Conservation (phyloP, 2,113 vertebrate species). For the Corythornis vintsioides region DNA sequence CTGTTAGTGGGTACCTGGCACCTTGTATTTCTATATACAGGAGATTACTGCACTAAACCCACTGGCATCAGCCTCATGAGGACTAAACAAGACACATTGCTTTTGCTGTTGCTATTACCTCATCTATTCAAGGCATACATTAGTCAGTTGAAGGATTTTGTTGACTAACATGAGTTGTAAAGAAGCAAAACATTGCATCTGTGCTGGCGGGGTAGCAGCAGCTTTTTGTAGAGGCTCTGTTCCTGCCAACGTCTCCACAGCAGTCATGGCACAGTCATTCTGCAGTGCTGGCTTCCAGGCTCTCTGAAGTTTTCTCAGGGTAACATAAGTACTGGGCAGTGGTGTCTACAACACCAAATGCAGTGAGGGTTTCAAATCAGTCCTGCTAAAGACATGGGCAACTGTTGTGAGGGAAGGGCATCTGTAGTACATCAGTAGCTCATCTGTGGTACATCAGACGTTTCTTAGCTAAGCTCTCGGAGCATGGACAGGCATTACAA, state of each 20-base stretch:
- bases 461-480: background rate
- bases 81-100: background rate
- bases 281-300: background rate
- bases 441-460: background rate
- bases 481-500: background rate
- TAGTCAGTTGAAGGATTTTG: background rate
- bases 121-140: background rate
- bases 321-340: background rate
- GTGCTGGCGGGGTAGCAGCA: background rate
- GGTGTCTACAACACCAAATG: accelerated
- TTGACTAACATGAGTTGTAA: background rate
- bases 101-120: constrained; percentile 1
- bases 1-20: background rate
- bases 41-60: background rate
- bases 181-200: background rate
- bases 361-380: background rate
- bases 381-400: background rate
- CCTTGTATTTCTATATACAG: background rate
- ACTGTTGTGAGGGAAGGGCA: background rate
- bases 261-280: background rate
- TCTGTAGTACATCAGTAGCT: background rate
- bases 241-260: background rate
- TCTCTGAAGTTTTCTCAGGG: background rate
- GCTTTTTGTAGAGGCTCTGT: background rate
- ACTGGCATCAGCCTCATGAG: background rate